A percentile compares a stretch with the other conserved stretches of the same genome.
These are phyloP conservation scores for Parthenolecanium corni DNA, from an alignment of 2,888 invertebrate genomes.

Conservation along the genomic window DNA sequence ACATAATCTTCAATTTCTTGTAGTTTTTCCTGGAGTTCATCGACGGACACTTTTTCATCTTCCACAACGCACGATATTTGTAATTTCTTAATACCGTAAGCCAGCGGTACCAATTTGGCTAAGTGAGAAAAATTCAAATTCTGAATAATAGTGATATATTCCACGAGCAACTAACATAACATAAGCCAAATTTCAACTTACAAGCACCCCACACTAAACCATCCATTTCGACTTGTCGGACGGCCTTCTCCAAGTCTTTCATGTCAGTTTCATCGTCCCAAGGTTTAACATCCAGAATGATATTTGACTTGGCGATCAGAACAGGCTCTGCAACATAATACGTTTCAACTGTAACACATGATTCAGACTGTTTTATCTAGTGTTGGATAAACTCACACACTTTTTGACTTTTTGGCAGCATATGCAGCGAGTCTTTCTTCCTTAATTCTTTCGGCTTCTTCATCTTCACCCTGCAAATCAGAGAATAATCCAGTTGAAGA, in stretches of 20 bases:
- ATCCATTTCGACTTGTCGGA: constrained; percentile 64
- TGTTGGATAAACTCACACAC: constrained; percentile 40
- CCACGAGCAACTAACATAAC: background rate
- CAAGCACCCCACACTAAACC: constrained; percentile 88
- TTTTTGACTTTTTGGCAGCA: constrained; percentile 82
- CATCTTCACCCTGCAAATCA: constrained; percentile 50
- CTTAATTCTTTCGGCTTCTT: constrained; percentile 59
- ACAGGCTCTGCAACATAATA: constrained; percentile 52
- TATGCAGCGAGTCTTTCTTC: constrained; percentile 81
- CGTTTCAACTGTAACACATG: too few relatives aligned
- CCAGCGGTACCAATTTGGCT: constrained; percentile 80
- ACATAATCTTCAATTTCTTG: constrained; percentile 71
- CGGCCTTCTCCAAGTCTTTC: constrained; percentile 65
- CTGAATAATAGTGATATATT: background rate
- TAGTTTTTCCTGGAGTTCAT: constrained; percentile 76
- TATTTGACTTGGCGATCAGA: constrained; percentile 85
- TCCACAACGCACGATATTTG: constrained; percentile 87
- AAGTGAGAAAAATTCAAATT: constrained; percentile 30
- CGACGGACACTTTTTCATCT: constrained; percentile 88
- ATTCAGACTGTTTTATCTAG: background rate
- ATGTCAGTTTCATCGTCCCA: constrained; percentile 83
- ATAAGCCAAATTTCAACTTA: constrained; percentile 37
- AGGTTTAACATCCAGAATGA: constrained; percentile 88
- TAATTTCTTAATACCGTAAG: constrained; percentile 83
- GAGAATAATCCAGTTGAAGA: constrained; percentile 22